Base-by-base conservation (phyloP, 1,140 invertebrate genomes). In the Mercenaria mercenaria region DNA sequence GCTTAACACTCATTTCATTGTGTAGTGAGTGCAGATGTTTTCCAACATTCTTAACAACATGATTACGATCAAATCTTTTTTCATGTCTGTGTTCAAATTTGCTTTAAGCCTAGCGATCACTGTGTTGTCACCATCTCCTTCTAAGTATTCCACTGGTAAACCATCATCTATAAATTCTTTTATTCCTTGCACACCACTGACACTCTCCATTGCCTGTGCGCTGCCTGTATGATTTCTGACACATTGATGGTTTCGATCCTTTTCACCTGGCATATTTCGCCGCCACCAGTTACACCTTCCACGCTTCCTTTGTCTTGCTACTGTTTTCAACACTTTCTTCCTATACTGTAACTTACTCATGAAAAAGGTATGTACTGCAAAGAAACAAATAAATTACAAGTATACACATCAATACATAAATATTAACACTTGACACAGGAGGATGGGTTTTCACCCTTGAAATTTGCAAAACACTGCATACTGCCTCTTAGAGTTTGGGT, bases 71-170 rank as follows among this genome's bases (percentile, higher is more conserved):
- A 89, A 89, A 82, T 50, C 77, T 52, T 89, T 89, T 72, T 89
- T 89, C 52, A 81, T 29, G n/a, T 13, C 37, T 3, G 59, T 10
- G 6, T 39, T 23, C 6, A n/a, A 50, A 6, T 89, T 56, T 29
- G 34, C 81, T 34, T 56, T 80, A 23, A 89, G 15, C 61, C 87
- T 69, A 6, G 87, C 10, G 26, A 89, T 69, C 13, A 89, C 11
- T 18, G 87, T 89, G 32, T 64, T 89, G 67, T 89, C 87, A n/a
- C 87, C 87, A 89, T 89, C 87, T 20, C 87, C 87, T 72, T 89
- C 79, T 34, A 81, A 52, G 77, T 69, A 50, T 56, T 89, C 87
- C 32, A 89, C 64, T 72, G 87, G 87, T 69, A 77, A 81, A 37
- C 39, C 76, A 11, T 37, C 47, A 26, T 72, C 26, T 20, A 72